phyloP scores from a whole-genome alignment of 2,113 vertebrate genomes.

The Vicugna pacos region DNA sequence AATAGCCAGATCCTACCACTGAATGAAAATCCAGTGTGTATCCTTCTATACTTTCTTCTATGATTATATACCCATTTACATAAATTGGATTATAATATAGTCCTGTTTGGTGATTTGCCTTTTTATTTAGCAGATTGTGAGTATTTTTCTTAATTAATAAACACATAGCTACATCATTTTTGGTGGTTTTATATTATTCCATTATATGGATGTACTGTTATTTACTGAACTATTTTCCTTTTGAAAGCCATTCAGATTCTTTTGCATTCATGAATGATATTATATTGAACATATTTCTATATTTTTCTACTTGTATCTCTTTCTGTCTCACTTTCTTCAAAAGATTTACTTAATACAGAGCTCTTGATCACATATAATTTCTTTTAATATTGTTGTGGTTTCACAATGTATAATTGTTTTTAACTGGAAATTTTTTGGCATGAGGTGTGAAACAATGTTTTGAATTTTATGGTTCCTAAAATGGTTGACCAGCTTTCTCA shows the following conservation, averaged over 20 bases:
- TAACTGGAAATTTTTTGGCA: not conserved
- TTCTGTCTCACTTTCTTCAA: not conserved
- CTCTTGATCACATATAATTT: not conserved
- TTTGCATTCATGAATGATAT: conserved; percentile 50
- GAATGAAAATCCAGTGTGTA: not conserved
- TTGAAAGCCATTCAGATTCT: conserved; percentile 28
- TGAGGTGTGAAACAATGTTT: not conserved
- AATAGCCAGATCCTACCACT: not conserved
- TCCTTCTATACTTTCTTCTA: not conserved
- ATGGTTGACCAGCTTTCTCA: not conserved
- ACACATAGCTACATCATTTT: not conserved
- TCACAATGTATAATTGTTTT: not conserved
- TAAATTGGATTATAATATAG: not conserved
- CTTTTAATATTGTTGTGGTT: not conserved
- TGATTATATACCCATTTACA: not conserved
- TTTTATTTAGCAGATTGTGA: conserved; percentile 1
- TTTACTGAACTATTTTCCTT: not conserved
- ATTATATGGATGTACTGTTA: not conserved
- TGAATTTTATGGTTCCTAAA: conserved; percentile 15
- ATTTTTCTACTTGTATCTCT: not conserved
- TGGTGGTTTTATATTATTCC: not conserved
- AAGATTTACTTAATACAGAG: not conserved
- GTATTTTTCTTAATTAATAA: conserved; percentile 28
- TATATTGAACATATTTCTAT: not conserved
- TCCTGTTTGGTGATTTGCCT: not conserved